Percentiles rank a stretch among this genome's conserved stretches.
These are phyloP conservation scores for Drosophila seguyi DNA, from an alignment of 1,140 invertebrate species.

Conservation along the genomic window DNA sequence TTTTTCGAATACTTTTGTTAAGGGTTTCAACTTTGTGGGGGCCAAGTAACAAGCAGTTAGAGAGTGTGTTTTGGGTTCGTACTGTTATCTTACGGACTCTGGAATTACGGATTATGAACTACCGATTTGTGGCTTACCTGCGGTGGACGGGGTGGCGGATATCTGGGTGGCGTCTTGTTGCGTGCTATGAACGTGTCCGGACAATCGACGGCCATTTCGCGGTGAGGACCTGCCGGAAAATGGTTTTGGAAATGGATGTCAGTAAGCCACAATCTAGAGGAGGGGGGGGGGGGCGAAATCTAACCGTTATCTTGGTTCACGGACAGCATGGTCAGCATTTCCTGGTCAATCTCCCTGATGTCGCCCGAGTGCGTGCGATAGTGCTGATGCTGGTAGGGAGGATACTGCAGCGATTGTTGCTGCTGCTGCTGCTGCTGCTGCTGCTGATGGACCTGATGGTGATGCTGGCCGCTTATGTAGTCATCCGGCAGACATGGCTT, in stretches of 20 bases:
- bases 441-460: constrained; percentile 54
- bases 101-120: background rate
- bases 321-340: constrained; percentile 90
- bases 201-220: constrained; percentile 99
- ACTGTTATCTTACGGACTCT: background rate
- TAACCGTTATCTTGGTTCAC: constrained; percentile 89
- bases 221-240: constrained; percentile 89
- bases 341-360: constrained; percentile 86
- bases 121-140: constrained; percentile 64
- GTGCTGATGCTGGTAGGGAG: constrained; percentile 60
- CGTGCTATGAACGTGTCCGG: constrained; percentile 97
- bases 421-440: constrained; percentile 62
- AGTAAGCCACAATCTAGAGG: background rate
- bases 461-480: constrained; percentile 80
- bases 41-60: background rate
- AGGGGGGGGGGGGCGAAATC: background rate
- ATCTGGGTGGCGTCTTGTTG: constrained; percentile 96
- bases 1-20: background rate
- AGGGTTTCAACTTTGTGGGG: background rate
- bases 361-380: constrained; percentile 81
- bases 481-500: constrained; percentile 85
- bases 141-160: constrained; percentile 91
- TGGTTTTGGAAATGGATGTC: background rate
- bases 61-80: constrained; percentile 1
- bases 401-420: constrained; percentile 43